Base-by-base conservation (phyloP, 2,888 invertebrate species). In the Oscheius onirici region DNA sequence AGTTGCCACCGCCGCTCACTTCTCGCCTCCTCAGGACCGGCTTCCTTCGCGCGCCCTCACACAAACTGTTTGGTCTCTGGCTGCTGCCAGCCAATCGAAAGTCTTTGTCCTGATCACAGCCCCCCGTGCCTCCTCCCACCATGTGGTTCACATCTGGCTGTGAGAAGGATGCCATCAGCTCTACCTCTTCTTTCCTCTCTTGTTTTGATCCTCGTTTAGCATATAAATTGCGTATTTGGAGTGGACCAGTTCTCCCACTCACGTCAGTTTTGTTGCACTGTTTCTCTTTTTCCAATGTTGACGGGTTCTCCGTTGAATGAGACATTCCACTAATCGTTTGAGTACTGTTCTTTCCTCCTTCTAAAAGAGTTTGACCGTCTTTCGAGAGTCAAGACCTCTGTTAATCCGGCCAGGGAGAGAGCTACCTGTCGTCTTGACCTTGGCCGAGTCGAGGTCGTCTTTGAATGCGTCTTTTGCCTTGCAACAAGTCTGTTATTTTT, bases 341-440 rank as follows among this genome's bases (percentile, higher is more conserved):
- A 34, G 34, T 34, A 10, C 41, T 41, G 10, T 46, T 13, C 15
- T 46, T 13, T 17, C 46, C 46, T 17, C 15, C 34, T 8, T 34
- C 34, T 34, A 3, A 8, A 34, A 34, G 34, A 34, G 34, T 34
- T 34, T 34, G 0, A 34, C 34, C 34, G 34, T 34, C 34, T 34
- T 41, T 58, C n/a, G 40, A 41, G 24, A 24, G 28, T n/a, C 28
- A 28, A 28, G 34, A 26, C 58, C n/a, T 11, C 43, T 40, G 20
- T 17, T 46, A 46, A 63, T 46, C 63, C 49, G 49, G 34, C 34
- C 34, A 34, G 34, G 5, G 34, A n/a, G n/a, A 34, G 34, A 55
- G 49, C 63, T 63, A 49, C 49, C 63, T 49, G 63, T 49, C 46
- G 63, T 63, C 63, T 63, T 63, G 63, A 63, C 63, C 63, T 63